Base-by-base conservation (phyloP, 1,140 invertebrate genomes). In the Listronotus bonariensis region DNA sequence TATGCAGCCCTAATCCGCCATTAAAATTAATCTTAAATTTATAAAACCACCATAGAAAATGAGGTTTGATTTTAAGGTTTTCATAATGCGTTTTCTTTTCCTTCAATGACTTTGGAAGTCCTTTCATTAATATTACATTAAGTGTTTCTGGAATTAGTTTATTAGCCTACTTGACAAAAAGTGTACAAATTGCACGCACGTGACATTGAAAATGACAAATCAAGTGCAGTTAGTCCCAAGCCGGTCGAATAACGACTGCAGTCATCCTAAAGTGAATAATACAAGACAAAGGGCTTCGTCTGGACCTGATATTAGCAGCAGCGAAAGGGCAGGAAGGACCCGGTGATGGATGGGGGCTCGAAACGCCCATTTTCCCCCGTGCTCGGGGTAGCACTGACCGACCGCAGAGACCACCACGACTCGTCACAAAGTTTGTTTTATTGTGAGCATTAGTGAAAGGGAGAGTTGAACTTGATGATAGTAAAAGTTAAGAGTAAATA, bases 271-370 rank as follows among this genome's bases (percentile, higher is more conserved):
- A 62, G 59, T 62, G 59, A 62, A 62, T 62, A 62, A 62, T 62
- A 62, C 59, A 62, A 62, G 59, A 62, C 49, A 62, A 62, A 52
- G 43, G 49, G 42, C 31, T 62, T 36, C 59, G 59, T 62, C 59
- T 62, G 59, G 59, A 62, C 59, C 59, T 62, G 59, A 62, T 62
- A 62, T 62, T 62, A 62, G 59, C 34, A 62, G 59, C 59, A 62
- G 12, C 48, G 49, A 62, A 62, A 62, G 51, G 59, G 59, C 59
- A 62, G 59, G 59, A 62, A 62, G 59, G 9, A 42, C 59, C 49
- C 15, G 18, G 59, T 62, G 59, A 62, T 62, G 59, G 59, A 62
- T 62, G 59, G 59, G 59, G 31, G 20, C 59, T 42, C 51, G 59
- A 52, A 62, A 62, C 59, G 59, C 59, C 59, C 51, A 62, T 62